Conservation (phyloP, 2,797 vertebrate genomes). For the Platyrinchus mystaceus region DNA sequence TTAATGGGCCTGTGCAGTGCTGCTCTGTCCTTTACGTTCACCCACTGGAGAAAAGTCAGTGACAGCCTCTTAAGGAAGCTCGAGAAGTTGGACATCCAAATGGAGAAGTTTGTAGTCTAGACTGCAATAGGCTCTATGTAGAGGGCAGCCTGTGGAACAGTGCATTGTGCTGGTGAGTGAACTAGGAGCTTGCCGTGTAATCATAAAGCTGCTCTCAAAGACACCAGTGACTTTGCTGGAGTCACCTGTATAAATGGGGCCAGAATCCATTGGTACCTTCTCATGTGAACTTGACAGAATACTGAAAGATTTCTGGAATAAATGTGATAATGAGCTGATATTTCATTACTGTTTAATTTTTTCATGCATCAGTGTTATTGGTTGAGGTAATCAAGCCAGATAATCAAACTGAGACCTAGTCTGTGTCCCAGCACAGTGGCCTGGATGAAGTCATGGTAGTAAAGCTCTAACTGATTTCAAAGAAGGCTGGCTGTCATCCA, state of each 20-base stretch:
- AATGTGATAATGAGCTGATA: background rate
- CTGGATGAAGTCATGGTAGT: background rate
- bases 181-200: background rate
- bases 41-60: background rate
- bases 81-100: background rate
- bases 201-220: background rate
- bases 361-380: background rate
- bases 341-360: background rate
- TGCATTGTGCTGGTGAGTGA: background rate
- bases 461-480: background rate
- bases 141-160: background rate
- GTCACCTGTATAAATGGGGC: background rate
- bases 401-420: background rate
- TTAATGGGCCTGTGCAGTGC: background rate
- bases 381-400: background rate
- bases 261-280: accelerated
- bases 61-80: background rate
- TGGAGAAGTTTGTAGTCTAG: background rate
- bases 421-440: background rate
- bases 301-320: background rate
- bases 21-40: background rate
- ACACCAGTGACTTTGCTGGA: background rate
- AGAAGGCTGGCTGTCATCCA: background rate
- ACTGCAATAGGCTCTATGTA: background rate
- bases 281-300: background rate